These are phyloP conservation scores for Pecten maximus DNA, from an alignment of 2,888 invertebrate species.

Conservation along the genomic window DNA sequence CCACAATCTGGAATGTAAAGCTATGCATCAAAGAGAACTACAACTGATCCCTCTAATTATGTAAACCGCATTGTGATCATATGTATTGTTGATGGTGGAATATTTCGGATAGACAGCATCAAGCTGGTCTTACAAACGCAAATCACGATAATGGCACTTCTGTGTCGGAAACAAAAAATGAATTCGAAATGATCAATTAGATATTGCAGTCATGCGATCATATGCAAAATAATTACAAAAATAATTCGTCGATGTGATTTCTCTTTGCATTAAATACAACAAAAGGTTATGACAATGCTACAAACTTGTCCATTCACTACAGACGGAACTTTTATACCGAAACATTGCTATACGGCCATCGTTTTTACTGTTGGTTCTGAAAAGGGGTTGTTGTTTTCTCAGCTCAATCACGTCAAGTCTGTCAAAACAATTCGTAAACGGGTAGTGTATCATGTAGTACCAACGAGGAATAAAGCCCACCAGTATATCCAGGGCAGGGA, in stretches of 20 bases:
- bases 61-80: not conserved
- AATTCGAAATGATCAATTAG: not conserved
- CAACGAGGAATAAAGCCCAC: too few relatives aligned
- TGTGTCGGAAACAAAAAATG: not conserved
- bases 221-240: not conserved
- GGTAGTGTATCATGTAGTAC: too few relatives aligned
- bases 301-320: not conserved
- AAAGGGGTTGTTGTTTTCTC: too few relatives aligned
- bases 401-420: too few relatives aligned
- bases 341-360: not conserved
- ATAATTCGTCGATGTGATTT: not conserved
- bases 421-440: too few relatives aligned
- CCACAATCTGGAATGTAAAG: not conserved
- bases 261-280: not conserved
- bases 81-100: not conserved
- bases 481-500: not conserved
- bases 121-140: not conserved
- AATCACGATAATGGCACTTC: not conserved
- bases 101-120: not conserved
- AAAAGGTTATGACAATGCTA: not conserved
- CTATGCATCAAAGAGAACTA: not conserved
- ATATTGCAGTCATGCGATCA: slow-evolving; percentile 6
- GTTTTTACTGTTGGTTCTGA: too few relatives aligned
- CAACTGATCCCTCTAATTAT: not conserved
- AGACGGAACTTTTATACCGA: not conserved